These are phyloP conservation scores for Platyrinchus mystaceus DNA, from an alignment of 2,797 vertebrate genomes.

Conservation along the genomic window DNA sequence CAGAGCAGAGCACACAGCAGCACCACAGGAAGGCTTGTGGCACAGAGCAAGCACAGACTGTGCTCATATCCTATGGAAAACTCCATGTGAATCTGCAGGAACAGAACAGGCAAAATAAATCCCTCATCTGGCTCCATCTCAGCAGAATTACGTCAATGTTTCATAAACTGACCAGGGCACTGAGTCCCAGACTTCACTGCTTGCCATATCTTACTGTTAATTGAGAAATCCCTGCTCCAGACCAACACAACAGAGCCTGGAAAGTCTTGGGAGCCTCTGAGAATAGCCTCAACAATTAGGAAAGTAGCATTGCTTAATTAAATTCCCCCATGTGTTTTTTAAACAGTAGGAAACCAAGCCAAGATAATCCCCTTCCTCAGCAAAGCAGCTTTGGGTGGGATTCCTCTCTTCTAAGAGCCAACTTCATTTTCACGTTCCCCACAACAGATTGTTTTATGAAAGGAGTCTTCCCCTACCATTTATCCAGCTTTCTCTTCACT, in stretches of 20 bases:
- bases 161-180: background rate
- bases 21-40: background rate
- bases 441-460: background rate
- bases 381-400: slow-evolving; percentile 27
- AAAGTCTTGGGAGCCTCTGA: background rate
- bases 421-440: background rate
- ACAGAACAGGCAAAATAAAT: background rate
- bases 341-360: background rate
- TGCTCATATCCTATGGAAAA: background rate
- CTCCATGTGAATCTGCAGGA: background rate
- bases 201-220: background rate
- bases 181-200: background rate
- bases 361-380: slow-evolving; percentile 22
- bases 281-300: background rate
- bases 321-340: background rate
- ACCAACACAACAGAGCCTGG: background rate
- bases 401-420: slow-evolving; percentile 2
- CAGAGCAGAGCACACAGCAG: background rate
- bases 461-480: background rate
- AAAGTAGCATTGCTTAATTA: slow-evolving; percentile 19
- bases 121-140: background rate
- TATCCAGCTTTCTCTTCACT: background rate
- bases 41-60: background rate
- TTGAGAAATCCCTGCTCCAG: background rate
- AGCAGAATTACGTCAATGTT: background rate